Conservation (phyloP, 35 echinoderm and acorn worm genomes). For the Ophioderma brevispina region DNA sequence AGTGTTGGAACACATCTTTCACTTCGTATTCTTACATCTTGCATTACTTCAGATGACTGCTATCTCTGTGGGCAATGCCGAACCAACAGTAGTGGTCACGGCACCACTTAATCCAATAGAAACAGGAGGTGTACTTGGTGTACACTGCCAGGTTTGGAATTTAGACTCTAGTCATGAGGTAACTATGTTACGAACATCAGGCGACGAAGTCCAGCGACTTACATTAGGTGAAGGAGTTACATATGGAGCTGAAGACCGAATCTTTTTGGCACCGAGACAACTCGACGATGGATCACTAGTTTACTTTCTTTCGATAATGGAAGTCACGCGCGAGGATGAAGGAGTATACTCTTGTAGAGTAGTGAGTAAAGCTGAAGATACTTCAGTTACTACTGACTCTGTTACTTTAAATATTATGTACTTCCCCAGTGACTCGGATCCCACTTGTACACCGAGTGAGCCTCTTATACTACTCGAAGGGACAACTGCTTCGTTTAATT, state of each 20-base stretch:
- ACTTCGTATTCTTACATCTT: too few relatives aligned
- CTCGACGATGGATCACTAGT: neutral
- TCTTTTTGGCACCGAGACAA: neutral
- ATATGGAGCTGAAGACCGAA: neutral
- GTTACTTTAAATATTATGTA: neutral
- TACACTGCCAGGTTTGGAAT: neutral
- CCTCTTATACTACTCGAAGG: neutral
- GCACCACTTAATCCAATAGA: neutral
- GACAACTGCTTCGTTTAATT: neutral
- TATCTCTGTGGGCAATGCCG: neutral
- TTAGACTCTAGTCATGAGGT: neutral
- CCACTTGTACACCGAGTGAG: neutral
- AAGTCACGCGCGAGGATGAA: neutral
- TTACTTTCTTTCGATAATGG: neutral
- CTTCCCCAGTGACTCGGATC: neutral
- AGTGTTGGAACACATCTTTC: too few relatives aligned
- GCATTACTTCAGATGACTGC: neutral
- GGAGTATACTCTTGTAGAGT: neutral
- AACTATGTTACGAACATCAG: neutral
- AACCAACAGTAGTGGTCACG: neutral
- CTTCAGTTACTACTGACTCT: neutral
- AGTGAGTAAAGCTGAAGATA: neutral
- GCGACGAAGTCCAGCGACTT: neutral
- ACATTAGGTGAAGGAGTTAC: neutral
- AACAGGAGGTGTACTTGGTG: neutral